These are phyloP conservation scores for Enhydra lutris DNA, from an alignment of 2,113 vertebrate species.

Conservation along the genomic window DNA sequence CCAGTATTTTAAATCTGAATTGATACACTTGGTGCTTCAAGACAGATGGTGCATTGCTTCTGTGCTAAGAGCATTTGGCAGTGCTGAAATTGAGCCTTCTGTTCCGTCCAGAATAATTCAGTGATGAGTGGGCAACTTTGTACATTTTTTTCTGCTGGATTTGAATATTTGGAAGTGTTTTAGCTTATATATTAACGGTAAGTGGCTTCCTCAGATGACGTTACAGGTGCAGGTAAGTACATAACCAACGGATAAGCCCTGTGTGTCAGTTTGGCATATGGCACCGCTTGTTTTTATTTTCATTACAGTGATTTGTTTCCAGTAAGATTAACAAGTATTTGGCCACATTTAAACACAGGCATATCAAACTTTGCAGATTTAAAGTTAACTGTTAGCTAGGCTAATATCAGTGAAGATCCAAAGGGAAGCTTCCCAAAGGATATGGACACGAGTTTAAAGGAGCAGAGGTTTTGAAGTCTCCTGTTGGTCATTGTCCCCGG, in stretches of 20 bases:
- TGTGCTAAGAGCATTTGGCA: slow-evolving; percentile 63
- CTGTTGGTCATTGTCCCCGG: neutral
- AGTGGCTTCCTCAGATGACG: slow-evolving; percentile 2
- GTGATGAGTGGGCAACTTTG: slow-evolving; percentile 66
- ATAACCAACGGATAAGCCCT: neutral
- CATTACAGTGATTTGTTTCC: slow-evolving; percentile 25
- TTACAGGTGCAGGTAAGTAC: neutral
- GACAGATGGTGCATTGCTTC: slow-evolving; percentile 61
- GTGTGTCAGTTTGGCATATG: neutral
- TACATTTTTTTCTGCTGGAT: neutral
- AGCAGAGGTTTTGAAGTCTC: neutral
- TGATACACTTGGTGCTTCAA: slow-evolving; percentile 38
- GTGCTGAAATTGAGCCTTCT: slow-evolving; percentile 63
- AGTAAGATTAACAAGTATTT: neutral
- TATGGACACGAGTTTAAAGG: neutral
- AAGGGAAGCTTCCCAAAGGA: neutral
- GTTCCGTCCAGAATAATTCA: slow-evolving; percentile 68
- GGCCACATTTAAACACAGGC: slow-evolving; percentile 1
- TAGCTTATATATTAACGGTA: slow-evolving; percentile 15
- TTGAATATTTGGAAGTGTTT: slow-evolving; percentile 57
- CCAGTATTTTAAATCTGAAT: slow-evolving; percentile 54
- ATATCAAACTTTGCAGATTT: neutral
- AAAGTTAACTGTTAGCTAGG: neutral
- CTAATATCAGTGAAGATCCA: neutral
- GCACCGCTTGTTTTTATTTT: slow-evolving; percentile 1